Evolutionary conservation across 2,797 vertebrate genomes (phyloP), one percentile per base, ranked within the genome.

Genomic region (Stomatorhinus walkeri): DNA sequence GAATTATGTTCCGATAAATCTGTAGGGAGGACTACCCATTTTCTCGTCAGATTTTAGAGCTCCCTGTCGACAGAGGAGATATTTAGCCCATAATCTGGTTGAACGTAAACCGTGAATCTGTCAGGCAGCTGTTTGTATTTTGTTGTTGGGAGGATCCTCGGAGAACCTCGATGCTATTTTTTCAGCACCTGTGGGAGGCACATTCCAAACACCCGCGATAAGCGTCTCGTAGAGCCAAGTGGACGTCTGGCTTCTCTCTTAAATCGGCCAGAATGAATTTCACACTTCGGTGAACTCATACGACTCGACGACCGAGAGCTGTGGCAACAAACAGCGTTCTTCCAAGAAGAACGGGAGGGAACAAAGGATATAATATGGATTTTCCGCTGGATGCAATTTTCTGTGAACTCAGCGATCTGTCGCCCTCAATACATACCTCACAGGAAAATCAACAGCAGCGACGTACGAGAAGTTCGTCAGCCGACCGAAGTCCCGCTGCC

Each of bases 381-480:
- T 83, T 54, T 76, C 36, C 28, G 86, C 89, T 86, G 28, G 28
- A 49, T 52, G 51, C 49, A 48, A 56, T 79, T 59, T 79, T 43
- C 64, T 9, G 51, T 36, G 52, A 87, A 87, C 19, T 87, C 51
- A 85, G 85, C 92, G 88, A 85, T n/a, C 48, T 89, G 88, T 89
- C 87, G 88, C 85, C 88, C 52, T 91, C 89, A 88, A 90, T 91
- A 89, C 87, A 87, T 51, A 89, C 87, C 87, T 51, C 68, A 76
- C 87, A 88, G 89, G 89, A 92, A 68, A 91, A 92, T 91, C 91
- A 91, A 91, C 90, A 83, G 89, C 87, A 89, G 88, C 89, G 89
- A 88, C 91, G 90, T 89, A 91, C 90, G 46, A 84, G 59, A 91
- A 91, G 91, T 89, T 89, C 49, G 64, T 86, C 87, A 76, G 86